Evolutionary conservation across 2,797 vertebrate species (phyloP).

Genomic region (Chloroceryle inda): DNA sequence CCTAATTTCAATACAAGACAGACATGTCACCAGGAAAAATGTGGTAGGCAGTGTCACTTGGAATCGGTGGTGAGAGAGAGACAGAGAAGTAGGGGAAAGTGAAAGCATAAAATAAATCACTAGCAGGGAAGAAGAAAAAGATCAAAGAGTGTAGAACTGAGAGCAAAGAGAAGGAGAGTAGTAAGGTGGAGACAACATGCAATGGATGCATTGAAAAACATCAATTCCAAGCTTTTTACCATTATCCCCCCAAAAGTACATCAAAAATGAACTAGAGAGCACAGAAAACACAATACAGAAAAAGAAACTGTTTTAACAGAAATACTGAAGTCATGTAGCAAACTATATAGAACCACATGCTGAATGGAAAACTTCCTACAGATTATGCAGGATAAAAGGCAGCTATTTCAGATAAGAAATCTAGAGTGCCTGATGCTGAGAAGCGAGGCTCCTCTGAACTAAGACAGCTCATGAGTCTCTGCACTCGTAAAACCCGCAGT

Average conservation of each 20-base stretch:
- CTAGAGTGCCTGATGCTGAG: not conserved
- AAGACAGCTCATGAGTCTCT: not conserved
- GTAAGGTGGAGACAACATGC: not conserved
- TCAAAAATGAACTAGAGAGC: not conserved
- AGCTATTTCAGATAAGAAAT: not conserved
- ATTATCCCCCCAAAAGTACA: not conserved
- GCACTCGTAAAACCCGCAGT: not conserved
- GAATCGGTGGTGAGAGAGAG: not conserved
- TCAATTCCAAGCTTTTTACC: not conserved
- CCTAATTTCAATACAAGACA: not conserved
- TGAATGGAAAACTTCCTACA: not conserved
- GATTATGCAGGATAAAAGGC: not conserved
- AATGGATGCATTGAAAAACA: not conserved
- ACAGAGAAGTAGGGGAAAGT: not conserved
- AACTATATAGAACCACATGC: not conserved
- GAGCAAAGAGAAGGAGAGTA: not conserved
- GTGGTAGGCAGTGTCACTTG: not conserved
- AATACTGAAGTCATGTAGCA: not conserved
- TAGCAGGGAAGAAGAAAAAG: not conserved
- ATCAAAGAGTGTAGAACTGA: not conserved
- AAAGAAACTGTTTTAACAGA: not conserved
- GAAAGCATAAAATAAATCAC: not conserved
- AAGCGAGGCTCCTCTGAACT: rapidly evolving
- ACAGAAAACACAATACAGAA: not conserved
- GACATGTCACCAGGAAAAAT: not conserved